A percentile compares a stretch with the other conserved stretches of the same genome.
Conservation (phyloP, 2,113 vertebrate genomes). For the Phycodurus eques region DNA sequence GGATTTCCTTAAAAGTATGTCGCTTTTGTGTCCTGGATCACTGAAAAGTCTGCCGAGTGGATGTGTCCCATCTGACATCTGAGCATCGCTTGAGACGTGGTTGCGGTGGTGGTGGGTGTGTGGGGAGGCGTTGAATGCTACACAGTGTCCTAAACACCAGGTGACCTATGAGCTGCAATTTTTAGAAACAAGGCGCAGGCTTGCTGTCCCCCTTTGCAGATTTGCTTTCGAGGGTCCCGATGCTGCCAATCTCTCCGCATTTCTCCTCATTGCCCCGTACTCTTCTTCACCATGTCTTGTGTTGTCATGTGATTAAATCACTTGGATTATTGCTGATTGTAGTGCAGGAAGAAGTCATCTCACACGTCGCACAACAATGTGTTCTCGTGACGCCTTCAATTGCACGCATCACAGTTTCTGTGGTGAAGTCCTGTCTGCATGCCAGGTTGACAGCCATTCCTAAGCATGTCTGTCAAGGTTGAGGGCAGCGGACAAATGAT, state of each 20-base stretch:
- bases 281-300: neutral
- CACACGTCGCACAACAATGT: neutral
- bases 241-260: slow-evolving; percentile 9
- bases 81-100: slow-evolving; percentile 47
- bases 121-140: slow-evolving; percentile 39
- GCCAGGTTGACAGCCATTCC: slow-evolving; percentile 36
- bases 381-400: slow-evolving; percentile 2
- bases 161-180: slow-evolving; percentile 74
- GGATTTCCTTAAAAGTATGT: neutral
- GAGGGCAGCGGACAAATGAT: neutral
- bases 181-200: slow-evolving; percentile 71
- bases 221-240: slow-evolving; percentile 48
- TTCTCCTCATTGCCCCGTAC: neutral
- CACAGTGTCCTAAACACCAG: slow-evolving; percentile 67
- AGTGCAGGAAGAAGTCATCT: neutral
- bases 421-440: slow-evolving; percentile 20
- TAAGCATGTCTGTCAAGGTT: slow-evolving; percentile 13
- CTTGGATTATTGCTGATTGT: slow-evolving; percentile 13
- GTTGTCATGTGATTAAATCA: slow-evolving; percentile 16
- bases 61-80: slow-evolving; percentile 25
- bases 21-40: slow-evolving; percentile 5
- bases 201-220: slow-evolving; percentile 58
- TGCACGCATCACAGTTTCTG: slow-evolving; percentile 12
- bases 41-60: slow-evolving; percentile 44
- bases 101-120: slow-evolving; percentile 15